Base-by-base conservation (phyloP, 2,888 invertebrate genomes). In the Trichopria drosophilae region DNA sequence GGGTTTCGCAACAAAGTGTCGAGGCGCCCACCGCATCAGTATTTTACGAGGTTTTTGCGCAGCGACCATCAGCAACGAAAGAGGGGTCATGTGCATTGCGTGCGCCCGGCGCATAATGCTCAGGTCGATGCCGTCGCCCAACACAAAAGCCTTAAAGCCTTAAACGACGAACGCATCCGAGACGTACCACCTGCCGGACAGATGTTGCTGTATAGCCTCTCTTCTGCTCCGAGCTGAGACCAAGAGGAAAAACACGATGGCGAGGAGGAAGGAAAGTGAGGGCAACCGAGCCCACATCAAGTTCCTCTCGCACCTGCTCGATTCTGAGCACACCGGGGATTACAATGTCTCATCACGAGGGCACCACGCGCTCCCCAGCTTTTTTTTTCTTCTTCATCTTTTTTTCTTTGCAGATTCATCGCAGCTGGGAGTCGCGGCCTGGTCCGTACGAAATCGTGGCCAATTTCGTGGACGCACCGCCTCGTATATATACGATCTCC, bases 121-220 rank as follows among this genome's bases (percentile, higher is more conserved):
- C 9, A 13, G 39, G 34, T 32, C 44, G 31, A 39, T 40, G 40
- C 39, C 16, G n/a, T n/a, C n/a, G n/a, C 45, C 45, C 40, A 39
- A 7, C 9, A 15, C 28, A 37, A 39, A 35, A 10, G 16, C 29
- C 16, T 10, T 12, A 20, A 23, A 24, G 10, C 22, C 12, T n/a
- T 20, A 22, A 34, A 10, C 12, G 4, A 18, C 13, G 20, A n/a
- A 19, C 6, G n/a, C 3, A 19, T 3, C 24, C 18, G 28, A 7
- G 12, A 4, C 15, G 6, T 28, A 36, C 34, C 52, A 52, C 52
- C 52, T 52, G 52, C 52, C 52, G 47, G 39, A 48, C 52, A 52
- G 52, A 52, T 52, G 52, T 47, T 48, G 22, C 37, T 24, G 34
- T 23, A 5, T 15, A 6, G n/a, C 26, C 4, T 6, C 19, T 6